These are phyloP conservation scores for Dryadula phaetusa DNA, from an alignment of 2,888 invertebrate species.

Conservation along the genomic window DNA sequence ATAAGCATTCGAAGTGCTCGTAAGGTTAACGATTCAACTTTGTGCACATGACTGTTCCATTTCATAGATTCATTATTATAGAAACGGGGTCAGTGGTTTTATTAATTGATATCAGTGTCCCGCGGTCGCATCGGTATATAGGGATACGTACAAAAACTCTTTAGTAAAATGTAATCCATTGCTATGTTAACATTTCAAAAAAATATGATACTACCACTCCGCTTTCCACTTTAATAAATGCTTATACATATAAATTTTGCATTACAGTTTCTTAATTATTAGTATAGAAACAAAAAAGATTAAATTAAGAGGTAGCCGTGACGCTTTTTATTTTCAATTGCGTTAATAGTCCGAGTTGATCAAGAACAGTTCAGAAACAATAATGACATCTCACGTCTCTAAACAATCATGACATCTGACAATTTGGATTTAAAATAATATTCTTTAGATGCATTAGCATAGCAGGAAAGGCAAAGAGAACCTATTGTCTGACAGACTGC, in stretches of 20 bases:
- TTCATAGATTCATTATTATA: slow-evolving; percentile 40
- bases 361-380: no score
- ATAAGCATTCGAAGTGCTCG: slow-evolving; percentile 29
- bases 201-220: neutral
- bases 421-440: no score
- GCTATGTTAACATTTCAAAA: neutral
- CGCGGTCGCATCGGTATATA: slow-evolving; percentile 6
- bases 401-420: no score
- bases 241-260: neutral
- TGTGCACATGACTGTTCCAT: slow-evolving; percentile 39
- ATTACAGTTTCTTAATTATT: no score
- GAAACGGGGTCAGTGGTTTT: slow-evolving; percentile 39
- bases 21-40: slow-evolving; percentile 37
- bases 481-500: no score
- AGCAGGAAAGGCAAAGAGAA: no score
- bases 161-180: neutral
- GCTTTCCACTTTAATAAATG: neutral
- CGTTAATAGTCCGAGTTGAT: no score
- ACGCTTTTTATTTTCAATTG: no score
- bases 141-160: slow-evolving; percentile 16
- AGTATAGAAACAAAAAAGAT: no score
- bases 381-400: no score
- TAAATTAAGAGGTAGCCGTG: no score
- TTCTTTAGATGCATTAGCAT: no score
- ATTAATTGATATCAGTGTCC: slow-evolving; percentile 33